These are phyloP conservation scores for Napeogenes inachia DNA, from an alignment of 2,888 invertebrate genomes.

Conservation along the genomic window DNA sequence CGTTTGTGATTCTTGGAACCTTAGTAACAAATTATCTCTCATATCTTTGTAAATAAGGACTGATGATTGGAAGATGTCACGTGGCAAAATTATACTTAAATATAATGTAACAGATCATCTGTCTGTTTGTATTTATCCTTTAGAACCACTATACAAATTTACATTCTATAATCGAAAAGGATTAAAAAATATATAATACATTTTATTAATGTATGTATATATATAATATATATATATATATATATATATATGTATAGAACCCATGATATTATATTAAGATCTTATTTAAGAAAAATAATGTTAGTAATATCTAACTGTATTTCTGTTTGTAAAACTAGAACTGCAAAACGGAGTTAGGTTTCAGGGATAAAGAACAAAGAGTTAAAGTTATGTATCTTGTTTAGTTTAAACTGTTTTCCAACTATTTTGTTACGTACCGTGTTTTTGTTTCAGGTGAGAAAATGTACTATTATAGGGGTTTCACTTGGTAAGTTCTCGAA, in stretches of 20 bases:
- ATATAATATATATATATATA: no score
- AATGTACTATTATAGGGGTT: slow-evolving; percentile 20
- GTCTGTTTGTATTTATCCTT: no score
- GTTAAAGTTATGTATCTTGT: slow-evolving; percentile 16
- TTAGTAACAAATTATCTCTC: slow-evolving; percentile 26
- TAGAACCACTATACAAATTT: no score
- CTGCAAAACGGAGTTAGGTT: slow-evolving; percentile 4
- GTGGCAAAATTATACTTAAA: neutral
- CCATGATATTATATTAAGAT: no score
- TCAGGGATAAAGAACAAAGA: slow-evolving; percentile 5
- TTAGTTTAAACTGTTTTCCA: slow-evolving; percentile 17
- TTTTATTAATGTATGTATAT: no score
- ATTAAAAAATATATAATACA: no score
- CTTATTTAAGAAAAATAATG: neutral
- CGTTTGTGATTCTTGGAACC: slow-evolving; percentile 21
- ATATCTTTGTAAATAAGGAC: slow-evolving; percentile 24
- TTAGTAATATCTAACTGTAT: neutral
- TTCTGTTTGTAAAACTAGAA: neutral
- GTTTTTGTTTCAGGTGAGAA: slow-evolving; percentile 36
- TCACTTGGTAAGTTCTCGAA: slow-evolving; percentile 26
- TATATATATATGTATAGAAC: no score
- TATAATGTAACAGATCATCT: no score
- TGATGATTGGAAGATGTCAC: slow-evolving; percentile 14
- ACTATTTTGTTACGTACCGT: slow-evolving; percentile 21
- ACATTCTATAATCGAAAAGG: no score